A percentile compares a stretch with the other conserved stretches of the same genome.
phyloP scores from a whole-genome alignment of 1,140 invertebrate genomes.

The Brachionus koreanus region DNA sequence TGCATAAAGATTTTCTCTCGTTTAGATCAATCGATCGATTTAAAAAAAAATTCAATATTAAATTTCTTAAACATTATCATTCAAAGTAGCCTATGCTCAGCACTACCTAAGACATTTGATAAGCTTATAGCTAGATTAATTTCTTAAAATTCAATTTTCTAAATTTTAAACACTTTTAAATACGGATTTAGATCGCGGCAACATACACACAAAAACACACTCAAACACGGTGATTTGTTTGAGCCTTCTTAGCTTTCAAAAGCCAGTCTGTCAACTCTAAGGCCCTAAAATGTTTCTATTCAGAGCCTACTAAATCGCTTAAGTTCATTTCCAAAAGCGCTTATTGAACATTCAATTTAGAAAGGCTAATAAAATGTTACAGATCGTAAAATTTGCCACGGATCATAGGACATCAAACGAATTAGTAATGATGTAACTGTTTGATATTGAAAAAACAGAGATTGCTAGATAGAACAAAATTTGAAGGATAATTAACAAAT shows the following conservation, averaged over 20 bases:
- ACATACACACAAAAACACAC: background rate
- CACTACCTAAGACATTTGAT: background rate
- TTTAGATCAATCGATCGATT: conserved; percentile 35
- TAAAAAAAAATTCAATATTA: background rate
- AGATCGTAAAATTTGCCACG: background rate
- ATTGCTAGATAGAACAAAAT: background rate
- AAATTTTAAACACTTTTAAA: background rate
- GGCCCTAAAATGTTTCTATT: background rate
- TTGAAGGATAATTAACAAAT: conserved; percentile 31
- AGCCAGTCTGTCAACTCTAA: background rate
- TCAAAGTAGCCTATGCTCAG: background rate
- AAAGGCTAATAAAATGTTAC: background rate
- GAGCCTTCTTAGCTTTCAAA: background rate
- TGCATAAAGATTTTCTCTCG: conserved; percentile 16
- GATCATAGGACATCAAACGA: background rate
- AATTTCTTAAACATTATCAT: conserved; percentile 36
- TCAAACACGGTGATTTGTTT: background rate
- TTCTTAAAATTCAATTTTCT: background rate
- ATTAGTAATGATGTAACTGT: conserved; percentile 18
- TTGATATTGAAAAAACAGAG: conserved; percentile 3
- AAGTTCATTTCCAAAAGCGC: background rate
- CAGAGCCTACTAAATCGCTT: background rate
- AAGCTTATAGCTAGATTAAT: background rate
- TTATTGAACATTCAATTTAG: background rate
- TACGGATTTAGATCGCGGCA: background rate